Base-by-base conservation (phyloP, 2,113 vertebrate species). In the Pongo abelii region DNA sequence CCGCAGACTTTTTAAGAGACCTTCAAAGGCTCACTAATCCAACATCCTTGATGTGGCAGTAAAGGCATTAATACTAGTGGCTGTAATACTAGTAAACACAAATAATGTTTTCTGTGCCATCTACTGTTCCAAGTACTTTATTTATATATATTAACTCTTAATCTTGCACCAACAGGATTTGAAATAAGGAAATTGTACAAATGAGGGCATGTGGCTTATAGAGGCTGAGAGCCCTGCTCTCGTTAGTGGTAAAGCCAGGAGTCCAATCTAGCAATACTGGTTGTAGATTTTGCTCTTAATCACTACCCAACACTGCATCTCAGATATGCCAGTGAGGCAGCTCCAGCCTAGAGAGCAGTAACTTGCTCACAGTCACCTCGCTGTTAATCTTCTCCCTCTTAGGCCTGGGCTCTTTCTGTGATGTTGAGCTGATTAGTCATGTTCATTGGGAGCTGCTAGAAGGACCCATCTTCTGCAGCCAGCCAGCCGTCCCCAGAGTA, bases 51-150 rank as follows among this genome's bases (percentile, higher is more conserved):
- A 27, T 57, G 11, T 25, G 1, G 48, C 14, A 18, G 11, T 2
- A 32, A 27, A 10, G 2, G 8, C 1, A 10, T 27, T 7, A 6
- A 1, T 48, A n/a, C n/a, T 25, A 18, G 43, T 1, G 61, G 12
- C 12, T 30, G 32, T 7, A 6, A 2, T 48, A n/a, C 38, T n/a
- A 18, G 38, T 1, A 64, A 70, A 17, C 8, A 22, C 9, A 23
- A 0, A 17, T 55, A 4, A 32, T 13, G 22, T 32, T 85, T 79
- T 55, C 50, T 55, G 64, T 27, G 38, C 79, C 25, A 1, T 78
- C 22, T 40, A 6, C 0, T 18, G 3, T 7, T 38, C 77, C 40
- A 23, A 69, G 40, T 27, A 52, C 35, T 67, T 18, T 52, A 16
- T 16, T 4, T 52, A 18, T 55, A 18, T 52, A 52, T 52, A 1